Percentiles rank a stretch among this genome's conserved stretches.
phyloP scores from a whole-genome alignment of 2,797 vertebrate genomes.

The Onychomys torridus region DNA sequence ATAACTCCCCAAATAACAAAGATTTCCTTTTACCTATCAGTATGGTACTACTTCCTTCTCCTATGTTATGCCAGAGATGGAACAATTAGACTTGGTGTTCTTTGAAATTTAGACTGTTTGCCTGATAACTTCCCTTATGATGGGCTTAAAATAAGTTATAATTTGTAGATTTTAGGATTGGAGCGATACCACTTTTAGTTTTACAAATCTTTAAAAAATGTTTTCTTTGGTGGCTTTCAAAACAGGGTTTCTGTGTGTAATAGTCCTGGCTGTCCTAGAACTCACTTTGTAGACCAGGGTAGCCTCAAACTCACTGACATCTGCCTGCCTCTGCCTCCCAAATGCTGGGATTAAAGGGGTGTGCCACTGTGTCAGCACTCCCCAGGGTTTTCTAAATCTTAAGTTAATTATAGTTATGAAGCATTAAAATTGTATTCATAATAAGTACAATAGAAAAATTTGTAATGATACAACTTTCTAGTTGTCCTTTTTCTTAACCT shows the following conservation, averaged over 20 bases:
- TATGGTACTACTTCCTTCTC: background rate
- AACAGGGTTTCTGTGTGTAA: background rate
- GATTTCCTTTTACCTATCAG: background rate
- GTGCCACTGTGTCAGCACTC: background rate
- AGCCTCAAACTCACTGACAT: background rate
- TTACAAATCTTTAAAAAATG: slow-evolving; percentile 29
- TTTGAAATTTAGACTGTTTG: slow-evolving; percentile 6
- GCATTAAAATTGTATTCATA: background rate
- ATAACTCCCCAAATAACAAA: background rate
- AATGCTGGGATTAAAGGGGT: background rate
- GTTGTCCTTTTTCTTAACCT: background rate
- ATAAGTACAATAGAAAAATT: slow-evolving; percentile 30
- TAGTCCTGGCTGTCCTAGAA: background rate
- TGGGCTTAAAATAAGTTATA: background rate
- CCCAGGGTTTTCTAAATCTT: background rate
- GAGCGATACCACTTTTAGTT: slow-evolving; percentile 28
- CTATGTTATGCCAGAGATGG: background rate
- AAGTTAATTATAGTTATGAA: slow-evolving; percentile 42
- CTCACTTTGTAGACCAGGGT: background rate
- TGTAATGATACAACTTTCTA: background rate
- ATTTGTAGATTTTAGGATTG: slow-evolving; percentile 28
- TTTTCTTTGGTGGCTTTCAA: background rate
- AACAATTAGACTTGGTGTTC: background rate
- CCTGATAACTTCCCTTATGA: background rate
- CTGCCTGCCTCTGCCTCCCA: background rate